Evolutionary conservation across 2,797 vertebrate genomes (phyloP).

Genomic region (Acanthiza pusilla): DNA sequence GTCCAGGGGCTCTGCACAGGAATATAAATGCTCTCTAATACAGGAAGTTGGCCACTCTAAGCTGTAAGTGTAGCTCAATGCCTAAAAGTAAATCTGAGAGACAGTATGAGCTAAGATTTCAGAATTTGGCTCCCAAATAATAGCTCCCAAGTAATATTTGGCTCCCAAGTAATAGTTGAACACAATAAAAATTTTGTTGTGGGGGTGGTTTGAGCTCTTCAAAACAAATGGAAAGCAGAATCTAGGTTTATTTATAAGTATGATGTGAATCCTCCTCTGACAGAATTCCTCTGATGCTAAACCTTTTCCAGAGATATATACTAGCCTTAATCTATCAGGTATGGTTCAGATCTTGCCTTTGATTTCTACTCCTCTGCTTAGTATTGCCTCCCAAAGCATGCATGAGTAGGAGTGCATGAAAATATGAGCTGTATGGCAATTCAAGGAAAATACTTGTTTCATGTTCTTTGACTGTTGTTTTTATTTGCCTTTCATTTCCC

Average conservation of each 20-base stretch:
- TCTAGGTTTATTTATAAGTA: background rate
- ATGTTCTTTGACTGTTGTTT: background rate
- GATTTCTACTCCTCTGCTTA: background rate
- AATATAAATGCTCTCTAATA: background rate
- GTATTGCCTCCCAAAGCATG: background rate
- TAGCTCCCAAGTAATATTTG: background rate
- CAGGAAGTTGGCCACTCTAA: background rate
- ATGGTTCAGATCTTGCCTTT: background rate
- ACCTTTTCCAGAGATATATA: background rate
- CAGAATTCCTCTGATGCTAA: background rate
- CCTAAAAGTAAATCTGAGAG: background rate
- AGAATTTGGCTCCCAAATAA: background rate
- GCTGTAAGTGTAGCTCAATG: background rate
- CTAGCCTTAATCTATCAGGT: background rate
- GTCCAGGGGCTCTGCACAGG: background rate
- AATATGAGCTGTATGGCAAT: background rate
- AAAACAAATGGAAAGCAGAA: background rate
- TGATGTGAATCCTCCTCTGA: background rate
- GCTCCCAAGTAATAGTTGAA: background rate
- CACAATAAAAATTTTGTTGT: background rate
- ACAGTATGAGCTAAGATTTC: background rate
- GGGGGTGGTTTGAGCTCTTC: background rate
- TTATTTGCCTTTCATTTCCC: background rate
- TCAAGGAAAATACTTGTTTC: background rate
- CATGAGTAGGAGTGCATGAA: background rate